Conservation (phyloP, 2,113 vertebrate species). For the Zapornia atra region DNA sequence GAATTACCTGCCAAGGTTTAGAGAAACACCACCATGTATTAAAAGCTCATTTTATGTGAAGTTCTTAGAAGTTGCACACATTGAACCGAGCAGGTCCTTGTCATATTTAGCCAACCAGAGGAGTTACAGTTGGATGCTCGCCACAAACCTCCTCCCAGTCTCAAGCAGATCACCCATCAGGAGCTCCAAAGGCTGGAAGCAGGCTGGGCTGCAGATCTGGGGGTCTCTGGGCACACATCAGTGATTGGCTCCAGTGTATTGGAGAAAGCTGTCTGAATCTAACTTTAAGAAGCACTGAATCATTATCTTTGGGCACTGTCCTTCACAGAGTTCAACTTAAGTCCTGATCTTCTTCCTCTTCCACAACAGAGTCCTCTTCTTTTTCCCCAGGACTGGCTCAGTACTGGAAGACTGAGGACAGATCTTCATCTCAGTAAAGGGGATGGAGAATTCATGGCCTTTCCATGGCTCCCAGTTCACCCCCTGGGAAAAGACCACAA, state of each 20-base stretch:
- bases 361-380: constrained; percentile 70
- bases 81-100: neutral
- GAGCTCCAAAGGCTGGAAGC: neutral
- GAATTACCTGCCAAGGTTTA: neutral
- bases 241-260: neutral
- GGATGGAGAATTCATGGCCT: constrained; percentile 87
- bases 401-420: constrained; percentile 66
- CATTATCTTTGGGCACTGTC: neutral
- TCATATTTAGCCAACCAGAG: neutral
- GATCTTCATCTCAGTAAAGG: constrained; percentile 89
- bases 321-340: neutral
- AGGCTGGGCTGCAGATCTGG: neutral
- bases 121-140: neutral
- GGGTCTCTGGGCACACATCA: neutral
- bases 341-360: constrained; percentile 22
- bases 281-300: neutral
- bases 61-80: neutral
- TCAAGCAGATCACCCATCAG: neutral
- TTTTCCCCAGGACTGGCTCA: constrained; percentile 58
- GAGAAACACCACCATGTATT: neutral
- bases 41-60: neutral
- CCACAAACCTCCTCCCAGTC: neutral
- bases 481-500: constrained; percentile 66
- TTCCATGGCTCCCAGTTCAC: constrained; percentile 94
- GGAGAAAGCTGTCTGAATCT: neutral